Percentiles rank a stretch among this genome's conserved stretches.
phyloP scores from a whole-genome alignment of 2,113 vertebrate genomes.

The Empidonax traillii region DNA sequence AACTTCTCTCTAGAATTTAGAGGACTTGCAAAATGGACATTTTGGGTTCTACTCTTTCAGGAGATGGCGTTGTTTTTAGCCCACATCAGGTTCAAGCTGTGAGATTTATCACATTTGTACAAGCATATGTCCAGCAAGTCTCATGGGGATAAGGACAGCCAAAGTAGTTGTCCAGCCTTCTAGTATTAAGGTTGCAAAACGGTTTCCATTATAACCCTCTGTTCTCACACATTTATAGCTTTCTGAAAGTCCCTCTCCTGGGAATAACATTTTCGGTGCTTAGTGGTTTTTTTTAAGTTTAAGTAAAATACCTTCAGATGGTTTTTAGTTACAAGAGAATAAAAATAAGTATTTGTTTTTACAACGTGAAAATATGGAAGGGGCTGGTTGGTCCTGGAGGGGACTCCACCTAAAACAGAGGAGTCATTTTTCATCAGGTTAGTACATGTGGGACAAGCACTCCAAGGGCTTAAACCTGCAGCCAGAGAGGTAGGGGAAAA shows the following conservation, averaged over 20 bases:
- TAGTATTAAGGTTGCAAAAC: constrained; percentile 1
- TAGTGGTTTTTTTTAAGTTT: not conserved
- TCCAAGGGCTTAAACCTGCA: not conserved
- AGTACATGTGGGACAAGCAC: not conserved
- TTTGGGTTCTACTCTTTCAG: not conserved
- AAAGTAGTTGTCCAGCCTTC: constrained; percentile 41
- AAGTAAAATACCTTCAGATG: constrained; percentile 38
- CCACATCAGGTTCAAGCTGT: not conserved
- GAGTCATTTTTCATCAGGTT: not conserved
- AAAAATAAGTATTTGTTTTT: constrained; percentile 38
- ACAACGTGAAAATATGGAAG: constrained; percentile 32
- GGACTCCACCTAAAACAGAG: not conserved
- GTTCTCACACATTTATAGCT: constrained; percentile 34
- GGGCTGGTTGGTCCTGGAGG: not conserved
- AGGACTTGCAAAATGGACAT: not conserved
- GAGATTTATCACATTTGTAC: not conserved
- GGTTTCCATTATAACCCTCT: not conserved
- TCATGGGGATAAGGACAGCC: not conserved
- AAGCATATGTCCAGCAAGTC: not conserved
- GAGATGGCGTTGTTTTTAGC: not conserved
- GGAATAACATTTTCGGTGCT: constrained; percentile 17
- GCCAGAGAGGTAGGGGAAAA: not conserved
- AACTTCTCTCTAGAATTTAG: not conserved
- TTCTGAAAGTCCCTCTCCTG: constrained; percentile 13
- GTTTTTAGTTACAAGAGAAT: constrained; percentile 38